A percentile compares a stretch with the other conserved stretches of the same genome.
Evolutionary conservation across 2,113 vertebrate species (phyloP).

Genomic region (Fulica atra): DNA sequence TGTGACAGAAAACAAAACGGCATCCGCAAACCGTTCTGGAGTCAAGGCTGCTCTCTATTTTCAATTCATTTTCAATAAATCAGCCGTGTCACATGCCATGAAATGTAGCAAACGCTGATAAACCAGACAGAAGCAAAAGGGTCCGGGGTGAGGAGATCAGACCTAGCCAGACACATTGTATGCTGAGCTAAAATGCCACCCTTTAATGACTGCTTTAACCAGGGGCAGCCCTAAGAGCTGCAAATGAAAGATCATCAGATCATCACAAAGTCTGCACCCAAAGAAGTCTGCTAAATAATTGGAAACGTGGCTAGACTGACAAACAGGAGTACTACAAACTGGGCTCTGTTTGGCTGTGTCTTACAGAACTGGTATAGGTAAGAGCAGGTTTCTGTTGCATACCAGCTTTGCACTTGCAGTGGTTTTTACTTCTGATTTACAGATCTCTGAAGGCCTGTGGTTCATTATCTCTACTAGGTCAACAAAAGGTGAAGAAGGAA

Average conservation of each 20-base stretch:
- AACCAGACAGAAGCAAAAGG: not conserved
- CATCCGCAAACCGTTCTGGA: not conserved
- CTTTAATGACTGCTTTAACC: not conserved
- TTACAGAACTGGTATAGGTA: not conserved
- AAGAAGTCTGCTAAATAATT: not conserved
- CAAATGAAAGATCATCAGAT: not conserved
- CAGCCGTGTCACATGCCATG: not conserved
- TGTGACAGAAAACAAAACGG: constrained; percentile 24
- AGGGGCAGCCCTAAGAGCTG: not conserved
- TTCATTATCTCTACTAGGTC: not conserved
- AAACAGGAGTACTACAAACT: not conserved
- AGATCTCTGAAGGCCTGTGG: not conserved
- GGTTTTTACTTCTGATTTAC: not conserved
- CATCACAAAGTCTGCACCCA: not conserved
- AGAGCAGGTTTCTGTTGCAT: not conserved
- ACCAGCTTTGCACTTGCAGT: not conserved
- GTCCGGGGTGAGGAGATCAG: not conserved
- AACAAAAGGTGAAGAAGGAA: constrained; percentile 32
- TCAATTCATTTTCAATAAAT: not conserved
- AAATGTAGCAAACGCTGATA: not conserved
- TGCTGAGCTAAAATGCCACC: not conserved
- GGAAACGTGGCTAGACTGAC: not conserved
- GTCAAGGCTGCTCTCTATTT: constrained; percentile 22
- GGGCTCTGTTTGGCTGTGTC: not conserved
- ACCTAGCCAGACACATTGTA: not conserved